These are phyloP conservation scores for Empidonax traillii DNA, from an alignment of 2,113 vertebrate species.

Conservation along the genomic window DNA sequence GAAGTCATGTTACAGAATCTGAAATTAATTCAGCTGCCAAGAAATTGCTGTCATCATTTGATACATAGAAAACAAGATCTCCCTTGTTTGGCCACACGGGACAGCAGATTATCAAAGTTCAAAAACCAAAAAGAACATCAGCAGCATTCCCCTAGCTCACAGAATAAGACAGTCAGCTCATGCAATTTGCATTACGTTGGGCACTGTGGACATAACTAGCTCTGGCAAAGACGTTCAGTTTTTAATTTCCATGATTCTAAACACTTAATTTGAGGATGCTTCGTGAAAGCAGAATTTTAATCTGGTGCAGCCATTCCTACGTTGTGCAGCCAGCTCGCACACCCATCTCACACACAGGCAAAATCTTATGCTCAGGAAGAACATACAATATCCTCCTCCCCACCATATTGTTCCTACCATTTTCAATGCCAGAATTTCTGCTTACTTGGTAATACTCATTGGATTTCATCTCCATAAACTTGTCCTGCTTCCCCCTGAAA, in stretches of 20 bases:
- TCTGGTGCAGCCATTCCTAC: accelerated
- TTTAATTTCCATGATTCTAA: neutral
- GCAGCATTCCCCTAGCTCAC: neutral
- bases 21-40: neutral
- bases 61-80: neutral
- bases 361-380: neutral
- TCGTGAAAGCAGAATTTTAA: neutral
- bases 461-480: neutral
- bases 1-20: neutral
- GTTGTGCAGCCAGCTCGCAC: neutral
- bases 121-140: neutral
- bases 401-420: neutral
- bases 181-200: neutral
- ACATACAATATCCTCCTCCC: accelerated
- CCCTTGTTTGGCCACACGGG: neutral
- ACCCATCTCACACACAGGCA: neutral
- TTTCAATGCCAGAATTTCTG: neutral
- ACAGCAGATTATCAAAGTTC: neutral
- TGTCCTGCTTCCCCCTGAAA: neutral
- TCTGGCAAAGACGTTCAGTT: neutral
- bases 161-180: neutral
- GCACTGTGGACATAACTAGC: neutral
- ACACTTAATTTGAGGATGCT: neutral
- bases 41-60: neutral
- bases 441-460: accelerated